Conservation (phyloP, 2,113 vertebrate genomes). For the Anthoscopus minutus region DNA sequence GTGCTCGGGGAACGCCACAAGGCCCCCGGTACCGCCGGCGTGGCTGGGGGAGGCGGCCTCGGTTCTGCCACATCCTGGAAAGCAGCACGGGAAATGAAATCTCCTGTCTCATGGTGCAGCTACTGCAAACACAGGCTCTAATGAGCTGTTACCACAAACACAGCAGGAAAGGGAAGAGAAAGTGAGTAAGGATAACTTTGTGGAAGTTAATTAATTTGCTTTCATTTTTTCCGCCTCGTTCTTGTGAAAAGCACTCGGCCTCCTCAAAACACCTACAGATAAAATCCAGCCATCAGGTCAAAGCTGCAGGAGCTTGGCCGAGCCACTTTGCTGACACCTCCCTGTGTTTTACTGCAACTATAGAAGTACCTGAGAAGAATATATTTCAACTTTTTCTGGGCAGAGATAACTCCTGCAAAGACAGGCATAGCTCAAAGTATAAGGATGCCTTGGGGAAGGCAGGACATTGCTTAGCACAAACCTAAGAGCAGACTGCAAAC, state of each 20-base stretch:
- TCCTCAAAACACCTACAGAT: background rate
- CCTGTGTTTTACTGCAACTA: background rate
- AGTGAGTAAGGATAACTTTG: background rate
- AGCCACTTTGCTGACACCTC: background rate
- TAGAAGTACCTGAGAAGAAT: background rate
- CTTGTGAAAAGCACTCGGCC: background rate
- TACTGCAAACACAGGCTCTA: background rate
- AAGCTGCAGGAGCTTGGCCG: background rate
- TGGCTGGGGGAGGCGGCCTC: background rate
- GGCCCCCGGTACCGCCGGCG: fast-evolving
- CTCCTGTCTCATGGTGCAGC: background rate
- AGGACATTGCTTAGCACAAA: background rate
- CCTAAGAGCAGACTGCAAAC: background rate
- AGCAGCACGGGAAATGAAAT: background rate
- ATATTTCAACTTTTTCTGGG: background rate
- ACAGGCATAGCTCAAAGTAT: fast-evolving
- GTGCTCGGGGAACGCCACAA: background rate
- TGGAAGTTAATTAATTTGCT: background rate
- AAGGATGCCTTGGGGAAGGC: background rate
- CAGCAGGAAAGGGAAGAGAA: background rate
- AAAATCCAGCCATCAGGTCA: background rate
- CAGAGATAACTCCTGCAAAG: background rate
- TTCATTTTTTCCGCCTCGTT: fast-evolving
- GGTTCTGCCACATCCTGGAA: background rate
- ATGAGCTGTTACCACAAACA: background rate